Evolutionary conservation across 2,888 invertebrate genomes (phyloP), one percentile per base, ranked within the genome.

Genomic region (Nomada lathburiana): DNA sequence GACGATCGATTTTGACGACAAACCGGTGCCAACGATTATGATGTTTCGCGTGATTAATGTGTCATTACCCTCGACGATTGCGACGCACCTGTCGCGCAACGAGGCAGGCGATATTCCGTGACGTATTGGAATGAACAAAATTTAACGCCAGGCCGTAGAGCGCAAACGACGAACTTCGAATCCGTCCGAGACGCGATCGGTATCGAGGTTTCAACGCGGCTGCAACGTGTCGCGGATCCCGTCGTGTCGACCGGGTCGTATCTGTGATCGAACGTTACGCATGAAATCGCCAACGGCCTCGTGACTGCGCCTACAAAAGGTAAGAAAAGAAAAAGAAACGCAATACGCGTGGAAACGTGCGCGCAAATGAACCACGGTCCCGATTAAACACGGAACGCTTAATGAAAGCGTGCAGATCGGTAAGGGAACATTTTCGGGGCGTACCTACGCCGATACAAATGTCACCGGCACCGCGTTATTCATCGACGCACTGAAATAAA

Each of bases 271-370:
- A 55, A 36, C 29, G 79, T 80, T 80, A 78, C 80, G 80, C 80
- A 71, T 80, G 80, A 80, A 78, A 71, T 80, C 80, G 65, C 80
- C 60, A 71, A 80, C 52, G 80, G 78, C 64, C 67, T 73, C 67
- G 53, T 16, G 26, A 13, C 44, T 42, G 10, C 13, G 18, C 50
- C 50, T 20, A 1, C 16, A 9, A 20, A 16, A 16, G 11, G 1
- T n/a, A 60, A 73, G 57, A 53, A 20, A 36, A 26, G 1, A 23
- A 60, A 73, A 64, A 53, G 26, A 47, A 26, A 50, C 16, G 20
- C 47, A 53, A 70, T 70, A 64, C 77, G 77, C 77, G 59, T 65
- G 68, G 36, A 44, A 42, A 23, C 13, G 59, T 52, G n/a, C 64
- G 44, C 57, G 77, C 50, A 68, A 78, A 68, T 64, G 63, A 69